These are phyloP conservation scores for Henricia sp. DNA, from an alignment of 53 echinoderm and acorn worm species.

Conservation along the genomic window DNA sequence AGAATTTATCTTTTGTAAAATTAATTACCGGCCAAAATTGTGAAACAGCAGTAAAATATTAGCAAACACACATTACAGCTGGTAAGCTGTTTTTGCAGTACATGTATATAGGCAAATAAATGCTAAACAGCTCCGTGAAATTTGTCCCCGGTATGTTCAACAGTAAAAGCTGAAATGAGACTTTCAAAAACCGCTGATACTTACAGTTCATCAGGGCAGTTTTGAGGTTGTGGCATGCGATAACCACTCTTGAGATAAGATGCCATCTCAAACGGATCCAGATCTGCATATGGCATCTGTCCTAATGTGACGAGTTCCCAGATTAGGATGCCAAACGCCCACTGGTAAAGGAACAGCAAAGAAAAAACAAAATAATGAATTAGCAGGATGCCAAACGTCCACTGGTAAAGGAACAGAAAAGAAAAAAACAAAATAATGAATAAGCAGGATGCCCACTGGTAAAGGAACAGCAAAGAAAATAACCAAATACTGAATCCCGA, in stretches of 20 bases:
- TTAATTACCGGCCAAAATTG: too few relatives aligned
- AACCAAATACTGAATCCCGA: background rate
- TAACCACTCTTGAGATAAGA: slow-evolving; percentile 90
- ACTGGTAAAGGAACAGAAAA: background rate
- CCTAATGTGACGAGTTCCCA: slow-evolving; percentile 98
- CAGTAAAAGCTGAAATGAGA: too few relatives aligned
- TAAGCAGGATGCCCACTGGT: slow-evolving; percentile 92
- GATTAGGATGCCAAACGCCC: slow-evolving; percentile 92
- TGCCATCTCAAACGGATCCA: slow-evolving; percentile 99
- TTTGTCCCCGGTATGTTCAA: too few relatives aligned
- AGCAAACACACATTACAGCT: too few relatives aligned
- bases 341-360: slow-evolving; percentile 62
- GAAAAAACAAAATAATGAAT: background rate
- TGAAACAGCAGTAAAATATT: too few relatives aligned
- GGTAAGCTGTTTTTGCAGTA: too few relatives aligned
- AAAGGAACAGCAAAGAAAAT: slow-evolving; percentile 23
- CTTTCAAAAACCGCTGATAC: too few relatives aligned
- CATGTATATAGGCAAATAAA: too few relatives aligned
- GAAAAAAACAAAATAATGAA: slow-evolving; percentile 30
- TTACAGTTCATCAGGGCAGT: slow-evolving; percentile 99
- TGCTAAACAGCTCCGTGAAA: too few relatives aligned
- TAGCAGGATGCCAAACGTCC: slow-evolving; percentile 73
- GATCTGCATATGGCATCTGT: slow-evolving; percentile 94
- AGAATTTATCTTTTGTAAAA: too few relatives aligned
- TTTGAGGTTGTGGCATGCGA: slow-evolving; percentile 96